Evolutionary conservation across 2,113 vertebrate genomes (phyloP).

Genomic region (Lipophrys pholis): DNA sequence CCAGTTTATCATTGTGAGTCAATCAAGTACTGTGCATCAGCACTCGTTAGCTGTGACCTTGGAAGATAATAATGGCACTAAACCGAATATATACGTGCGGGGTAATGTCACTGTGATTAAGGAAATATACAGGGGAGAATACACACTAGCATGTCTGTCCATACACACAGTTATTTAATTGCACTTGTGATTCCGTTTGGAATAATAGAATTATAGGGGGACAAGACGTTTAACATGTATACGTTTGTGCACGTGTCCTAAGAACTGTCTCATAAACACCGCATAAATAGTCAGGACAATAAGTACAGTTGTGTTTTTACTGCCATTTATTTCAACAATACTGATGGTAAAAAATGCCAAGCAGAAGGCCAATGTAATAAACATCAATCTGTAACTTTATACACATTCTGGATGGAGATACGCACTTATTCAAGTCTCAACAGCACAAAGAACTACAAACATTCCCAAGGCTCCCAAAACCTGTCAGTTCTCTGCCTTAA

Average conservation of each 20-base stretch:
- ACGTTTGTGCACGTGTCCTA: conserved; percentile 6
- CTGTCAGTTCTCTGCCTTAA: conserved; percentile 55
- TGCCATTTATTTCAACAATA: conserved; percentile 33
- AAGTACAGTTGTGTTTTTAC: conserved; percentile 11
- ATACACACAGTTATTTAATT: conserved; percentile 48
- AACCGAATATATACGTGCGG: conserved; percentile 66
- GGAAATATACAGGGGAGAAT: conserved; percentile 76
- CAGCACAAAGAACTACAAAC: conserved; percentile 51
- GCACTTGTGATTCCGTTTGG: conserved; percentile 21
- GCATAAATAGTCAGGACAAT: conserved; percentile 21
- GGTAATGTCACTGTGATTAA: conserved; percentile 80
- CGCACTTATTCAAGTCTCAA: conserved; percentile 43
- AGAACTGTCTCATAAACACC: background rate
- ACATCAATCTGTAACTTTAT: conserved; percentile 50
- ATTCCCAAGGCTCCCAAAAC: conserved; percentile 44
- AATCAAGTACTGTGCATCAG: conserved; percentile 76
- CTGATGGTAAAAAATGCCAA: conserved; percentile 20
- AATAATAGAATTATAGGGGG: conserved; percentile 36
- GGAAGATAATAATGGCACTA: conserved; percentile 81
- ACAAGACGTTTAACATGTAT: conserved; percentile 12
- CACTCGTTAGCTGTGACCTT: conserved; percentile 84
- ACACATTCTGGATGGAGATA: conserved; percentile 37
- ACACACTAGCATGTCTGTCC: conserved; percentile 69
- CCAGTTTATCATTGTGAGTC: conserved; percentile 74
- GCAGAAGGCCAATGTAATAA: conserved; percentile 36